These are phyloP conservation scores for Furnarius figulus DNA, from an alignment of 2,113 vertebrate genomes.

Conservation along the genomic window DNA sequence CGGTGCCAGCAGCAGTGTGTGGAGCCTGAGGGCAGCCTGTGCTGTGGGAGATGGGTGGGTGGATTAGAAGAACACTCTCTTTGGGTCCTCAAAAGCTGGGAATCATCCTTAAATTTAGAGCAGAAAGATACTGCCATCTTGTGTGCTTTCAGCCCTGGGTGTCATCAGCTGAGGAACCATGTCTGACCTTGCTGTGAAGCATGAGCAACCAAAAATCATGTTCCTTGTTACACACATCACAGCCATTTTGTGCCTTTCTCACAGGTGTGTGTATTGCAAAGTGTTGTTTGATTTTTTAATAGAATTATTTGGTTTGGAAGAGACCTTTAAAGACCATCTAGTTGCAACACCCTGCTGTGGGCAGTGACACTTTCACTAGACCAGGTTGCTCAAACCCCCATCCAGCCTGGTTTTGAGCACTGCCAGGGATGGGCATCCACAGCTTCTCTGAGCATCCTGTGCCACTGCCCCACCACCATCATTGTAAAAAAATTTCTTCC, in stretches of 20 bases:
- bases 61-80: neutral
- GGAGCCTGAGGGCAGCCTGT: neutral
- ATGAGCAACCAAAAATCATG: neutral
- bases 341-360: fast-evolving
- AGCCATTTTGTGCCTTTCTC: neutral
- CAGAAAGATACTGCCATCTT: neutral
- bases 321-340: neutral
- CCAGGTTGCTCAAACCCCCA: neutral
- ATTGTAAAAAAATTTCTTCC: neutral
- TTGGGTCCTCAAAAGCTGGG: neutral
- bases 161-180: neutral
- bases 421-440: neutral
- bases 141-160: neutral
- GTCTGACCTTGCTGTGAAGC: neutral
- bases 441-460: neutral
- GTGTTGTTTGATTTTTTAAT: neutral
- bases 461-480: neutral
- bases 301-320: neutral
- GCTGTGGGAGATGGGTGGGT: neutral
- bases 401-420: neutral
- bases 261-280: neutral
- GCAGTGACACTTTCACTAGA: neutral
- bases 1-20: fast-evolving
- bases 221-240: neutral
- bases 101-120: neutral